Evolutionary conservation across 2,888 invertebrate genomes (phyloP).

Genomic region (Helicoverpa assulta): DNA sequence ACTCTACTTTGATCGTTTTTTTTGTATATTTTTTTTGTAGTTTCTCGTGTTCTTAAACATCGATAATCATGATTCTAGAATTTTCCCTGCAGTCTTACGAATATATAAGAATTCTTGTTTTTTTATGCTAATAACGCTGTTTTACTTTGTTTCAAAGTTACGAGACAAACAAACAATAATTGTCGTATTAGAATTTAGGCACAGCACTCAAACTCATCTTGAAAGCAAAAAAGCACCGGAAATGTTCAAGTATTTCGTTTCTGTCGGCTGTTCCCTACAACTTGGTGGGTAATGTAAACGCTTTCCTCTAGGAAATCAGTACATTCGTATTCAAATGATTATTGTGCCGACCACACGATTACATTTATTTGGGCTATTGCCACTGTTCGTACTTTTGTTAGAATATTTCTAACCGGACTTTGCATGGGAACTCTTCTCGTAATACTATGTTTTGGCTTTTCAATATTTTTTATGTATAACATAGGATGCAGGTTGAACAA

Average conservation of each 20-base stretch:
- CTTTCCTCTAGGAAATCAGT: slow-evolving; percentile 78
- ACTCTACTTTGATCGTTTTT: too few species aligned
- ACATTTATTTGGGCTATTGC: slow-evolving; percentile 85
- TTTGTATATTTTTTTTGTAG: too few species aligned
- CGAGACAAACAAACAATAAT: slow-evolving; percentile 10
- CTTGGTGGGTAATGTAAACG: slow-evolving; percentile 58
- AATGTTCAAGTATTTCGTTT: slow-evolving; percentile 65
- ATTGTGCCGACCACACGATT: slow-evolving; percentile 85
- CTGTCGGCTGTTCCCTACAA: slow-evolving; percentile 53
- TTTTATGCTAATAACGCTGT: too few species aligned
- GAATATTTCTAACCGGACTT: slow-evolving; percentile 67
- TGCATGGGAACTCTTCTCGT: slow-evolving; percentile 60
- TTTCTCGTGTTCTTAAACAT: too few species aligned
- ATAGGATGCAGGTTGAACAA: background rate
- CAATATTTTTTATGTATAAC: slow-evolving; percentile 6
- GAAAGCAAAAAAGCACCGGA: slow-evolving; percentile 53
- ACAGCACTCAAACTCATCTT: slow-evolving; percentile 5
- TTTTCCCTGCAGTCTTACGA: too few species aligned
- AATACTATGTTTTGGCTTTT: slow-evolving; percentile 27
- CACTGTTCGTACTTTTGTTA: slow-evolving; percentile 65
- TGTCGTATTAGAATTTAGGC: slow-evolving; percentile 21
- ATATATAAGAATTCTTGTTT: too few species aligned
- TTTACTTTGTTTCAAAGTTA: background rate
- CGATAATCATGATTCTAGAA: too few species aligned
- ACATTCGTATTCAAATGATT: slow-evolving; percentile 89